These are phyloP conservation scores for Steinernema feltiae DNA, from an alignment of 1,140 invertebrate species.

Conservation along the genomic window DNA sequence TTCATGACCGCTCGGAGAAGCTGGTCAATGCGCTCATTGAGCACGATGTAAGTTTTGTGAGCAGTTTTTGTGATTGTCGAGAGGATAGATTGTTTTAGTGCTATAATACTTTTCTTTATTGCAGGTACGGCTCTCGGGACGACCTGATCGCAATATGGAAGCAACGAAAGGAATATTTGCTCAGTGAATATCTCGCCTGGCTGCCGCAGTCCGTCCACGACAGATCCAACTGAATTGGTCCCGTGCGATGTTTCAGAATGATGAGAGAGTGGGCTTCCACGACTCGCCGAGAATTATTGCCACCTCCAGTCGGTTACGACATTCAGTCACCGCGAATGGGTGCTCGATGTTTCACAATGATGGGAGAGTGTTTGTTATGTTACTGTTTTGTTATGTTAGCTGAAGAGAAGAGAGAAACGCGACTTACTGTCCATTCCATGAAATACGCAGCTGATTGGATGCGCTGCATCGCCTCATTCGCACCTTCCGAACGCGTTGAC, in stretches of 20 bases:
- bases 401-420: too few species aligned
- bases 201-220: conserved; percentile 70
- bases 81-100: too few species aligned
- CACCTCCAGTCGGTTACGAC: too few species aligned
- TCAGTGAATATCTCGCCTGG: conserved; percentile 72
- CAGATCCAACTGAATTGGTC: conserved; percentile 63
- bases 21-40: conserved; percentile 69
- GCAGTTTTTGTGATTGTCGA: not conserved
- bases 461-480: too few species aligned
- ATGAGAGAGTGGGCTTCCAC: conserved; percentile 83
- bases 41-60: conserved; percentile 58
- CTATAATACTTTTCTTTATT: conserved; percentile 7
- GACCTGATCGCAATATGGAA: conserved; percentile 67
- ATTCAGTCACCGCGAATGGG: too few species aligned
- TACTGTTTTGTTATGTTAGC: conserved; percentile 14
- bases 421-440: too few species aligned
- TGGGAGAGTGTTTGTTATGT: conserved; percentile 14
- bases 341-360: conserved; percentile 28
- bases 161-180: conserved; percentile 66
- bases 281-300: conserved; percentile 34
- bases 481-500: too few species aligned
- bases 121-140: conserved; percentile 64
- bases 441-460: too few species aligned
- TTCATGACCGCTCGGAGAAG: conserved; percentile 73
- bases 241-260: too few species aligned